phyloP scores from a whole-genome alignment of 2,888 invertebrate genomes.

The Cecidostiba fungosa region DNA sequence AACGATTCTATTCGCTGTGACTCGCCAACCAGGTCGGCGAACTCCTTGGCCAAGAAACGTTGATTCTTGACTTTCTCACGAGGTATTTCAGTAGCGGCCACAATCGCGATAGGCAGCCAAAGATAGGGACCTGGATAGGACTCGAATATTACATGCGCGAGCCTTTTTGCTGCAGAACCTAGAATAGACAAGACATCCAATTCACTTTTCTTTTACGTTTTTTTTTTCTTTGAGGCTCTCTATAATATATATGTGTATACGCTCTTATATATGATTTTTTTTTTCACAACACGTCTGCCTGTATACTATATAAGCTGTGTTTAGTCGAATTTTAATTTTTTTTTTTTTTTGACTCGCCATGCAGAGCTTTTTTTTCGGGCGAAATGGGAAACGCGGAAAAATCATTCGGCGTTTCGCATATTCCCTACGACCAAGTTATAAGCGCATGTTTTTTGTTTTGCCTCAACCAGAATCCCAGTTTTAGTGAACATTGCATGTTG shows the following conservation, averaged over 20 bases:
- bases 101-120: slow-evolving; percentile 58
- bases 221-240: slow-evolving; percentile 9
- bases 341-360: neutral
- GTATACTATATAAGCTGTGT: neutral
- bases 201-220: slow-evolving; percentile 36
- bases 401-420: neutral
- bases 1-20: slow-evolving; percentile 29
- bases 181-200: slow-evolving; percentile 69
- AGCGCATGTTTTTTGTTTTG: slow-evolving; percentile 69
- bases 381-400: neutral
- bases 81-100: slow-evolving; percentile 62
- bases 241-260: neutral
- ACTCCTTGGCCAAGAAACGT: slow-evolving; percentile 48
- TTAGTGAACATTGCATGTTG: neutral
- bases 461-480: slow-evolving; percentile 4
- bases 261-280: neutral
- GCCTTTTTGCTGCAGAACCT: slow-evolving; percentile 95
- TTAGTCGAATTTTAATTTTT: neutral
- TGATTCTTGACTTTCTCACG: slow-evolving; percentile 59
- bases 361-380: neutral
- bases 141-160: slow-evolving; percentile 90
- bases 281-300: neutral
- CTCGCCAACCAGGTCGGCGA: slow-evolving; percentile 42
- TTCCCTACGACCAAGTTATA: neutral
- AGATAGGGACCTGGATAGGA: slow-evolving; percentile 57